A percentile compares a stretch with the other conserved stretches of the same genome.
These are phyloP conservation scores for Prunella strophiata DNA, from an alignment of 2,797 vertebrate genomes.

Conservation along the genomic window DNA sequence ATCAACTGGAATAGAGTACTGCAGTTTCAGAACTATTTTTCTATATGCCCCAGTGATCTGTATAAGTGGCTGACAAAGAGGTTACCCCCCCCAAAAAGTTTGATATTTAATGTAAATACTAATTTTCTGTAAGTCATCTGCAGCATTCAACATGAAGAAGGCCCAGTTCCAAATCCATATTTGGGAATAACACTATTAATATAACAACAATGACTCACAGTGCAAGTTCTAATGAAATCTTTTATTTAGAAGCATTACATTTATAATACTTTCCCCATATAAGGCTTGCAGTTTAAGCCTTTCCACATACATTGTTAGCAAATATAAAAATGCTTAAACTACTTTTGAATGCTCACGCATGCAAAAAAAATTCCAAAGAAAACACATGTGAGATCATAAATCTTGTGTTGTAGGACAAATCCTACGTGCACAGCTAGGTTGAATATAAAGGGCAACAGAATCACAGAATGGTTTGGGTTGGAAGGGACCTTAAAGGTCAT, in stretches of 20 bases:
- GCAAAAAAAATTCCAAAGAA: background rate
- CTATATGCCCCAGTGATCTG: background rate
- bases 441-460: background rate
- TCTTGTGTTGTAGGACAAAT: background rate
- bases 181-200: slow-evolving; percentile 56
- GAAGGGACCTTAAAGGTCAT: background rate
- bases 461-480: background rate
- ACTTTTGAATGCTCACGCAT: background rate
- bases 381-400: background rate
- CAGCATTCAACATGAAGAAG: background rate
- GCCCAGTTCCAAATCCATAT: slow-evolving; percentile 16
- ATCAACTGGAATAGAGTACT: background rate
- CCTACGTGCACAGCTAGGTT: background rate
- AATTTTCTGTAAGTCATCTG: background rate
- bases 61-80: background rate
- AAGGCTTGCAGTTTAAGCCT: slow-evolving; percentile 12
- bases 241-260: background rate
- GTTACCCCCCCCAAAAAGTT: fast-evolving
- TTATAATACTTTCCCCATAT: slow-evolving; percentile 30
- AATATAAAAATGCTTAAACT: background rate
- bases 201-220: slow-evolving; percentile 33
- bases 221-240: background rate
- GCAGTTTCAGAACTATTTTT: background rate
- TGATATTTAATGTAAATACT: background rate
- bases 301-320: background rate